Conservation (phyloP, 1,140 invertebrate species). For the Brachionus calyciflorus region DNA sequence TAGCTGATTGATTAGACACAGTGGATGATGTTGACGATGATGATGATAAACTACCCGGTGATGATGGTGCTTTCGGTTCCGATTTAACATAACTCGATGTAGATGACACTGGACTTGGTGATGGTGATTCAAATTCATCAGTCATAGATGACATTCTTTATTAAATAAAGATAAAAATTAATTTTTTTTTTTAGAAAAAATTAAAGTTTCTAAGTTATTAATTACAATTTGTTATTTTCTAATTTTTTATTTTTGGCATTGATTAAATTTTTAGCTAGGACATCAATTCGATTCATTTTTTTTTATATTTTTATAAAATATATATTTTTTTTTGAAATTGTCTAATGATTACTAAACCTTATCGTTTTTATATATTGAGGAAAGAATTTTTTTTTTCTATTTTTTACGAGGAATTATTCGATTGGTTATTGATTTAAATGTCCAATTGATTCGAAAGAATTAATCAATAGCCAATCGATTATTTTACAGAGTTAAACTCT, state of each 20-base stretch:
- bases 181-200: background rate
- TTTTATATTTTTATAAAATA: background rate
- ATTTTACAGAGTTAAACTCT: no score
- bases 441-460: conserved; percentile 15
- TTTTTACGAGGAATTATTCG: background rate
- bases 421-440: no score
- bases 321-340: conserved; percentile 25
- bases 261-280: conserved; percentile 35
- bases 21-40: conserved; percentile 17
- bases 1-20: background rate
- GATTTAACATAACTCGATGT: background rate
- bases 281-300: conserved; percentile 44
- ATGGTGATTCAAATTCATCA: conserved; percentile 6
- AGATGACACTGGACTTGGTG: background rate
- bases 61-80: background rate
- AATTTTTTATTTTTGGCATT: conserved; percentile 33
- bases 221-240: conserved; percentile 9
- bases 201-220: background rate
- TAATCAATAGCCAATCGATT: conserved; percentile 25
- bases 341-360: conserved; percentile 37
- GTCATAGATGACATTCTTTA: conserved; percentile 45
- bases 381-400: background rate
- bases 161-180: background rate
- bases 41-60: background rate
- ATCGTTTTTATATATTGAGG: conserved; percentile 16